Evolutionary conservation across 2,113 vertebrate species (phyloP).

Genomic region (Gasterosteus aculeatus): DNA sequence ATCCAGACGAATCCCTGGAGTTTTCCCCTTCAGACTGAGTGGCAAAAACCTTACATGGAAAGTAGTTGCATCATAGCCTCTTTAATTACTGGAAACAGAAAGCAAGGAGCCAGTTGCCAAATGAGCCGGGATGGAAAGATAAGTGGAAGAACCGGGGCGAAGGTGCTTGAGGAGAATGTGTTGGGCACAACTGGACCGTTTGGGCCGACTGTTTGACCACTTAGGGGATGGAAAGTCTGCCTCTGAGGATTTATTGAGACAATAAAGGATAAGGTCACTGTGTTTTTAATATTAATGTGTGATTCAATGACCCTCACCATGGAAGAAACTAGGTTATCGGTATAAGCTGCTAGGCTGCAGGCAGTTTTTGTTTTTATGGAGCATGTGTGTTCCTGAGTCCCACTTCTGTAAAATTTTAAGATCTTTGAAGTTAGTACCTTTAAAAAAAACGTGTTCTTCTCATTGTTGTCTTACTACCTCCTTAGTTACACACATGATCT

Average conservation of each 20-base stretch:
- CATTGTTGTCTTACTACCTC: not conserved
- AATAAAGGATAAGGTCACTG: slow-evolving; percentile 81
- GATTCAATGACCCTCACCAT: slow-evolving; percentile 69
- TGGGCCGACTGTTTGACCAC: slow-evolving; percentile 60
- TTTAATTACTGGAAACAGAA: slow-evolving; percentile 23
- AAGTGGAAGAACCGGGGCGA: slow-evolving; percentile 40
- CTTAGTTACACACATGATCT: not conserved
- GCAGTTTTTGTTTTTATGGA: slow-evolving; percentile 53
- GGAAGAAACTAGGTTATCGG: slow-evolving; percentile 65
- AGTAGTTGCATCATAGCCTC: slow-evolving; percentile 10
- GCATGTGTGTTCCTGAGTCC: slow-evolving; percentile 10
- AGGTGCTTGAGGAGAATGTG: slow-evolving; percentile 39
- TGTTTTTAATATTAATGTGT: slow-evolving; percentile 79
- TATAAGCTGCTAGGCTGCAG: slow-evolving; percentile 44
- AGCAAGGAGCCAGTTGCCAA: slow-evolving; percentile 23
- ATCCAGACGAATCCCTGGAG: slow-evolving; percentile 8
- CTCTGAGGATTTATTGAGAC: slow-evolving; percentile 71
- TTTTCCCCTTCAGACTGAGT: slow-evolving; percentile 12
- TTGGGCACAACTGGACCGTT: slow-evolving; percentile 29
- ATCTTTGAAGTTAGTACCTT: slow-evolving; percentile 16
- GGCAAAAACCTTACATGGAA: slow-evolving; percentile 33
- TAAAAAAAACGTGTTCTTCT: not conserved
- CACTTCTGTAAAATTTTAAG: slow-evolving; percentile 16
- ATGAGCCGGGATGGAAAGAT: slow-evolving; percentile 51
- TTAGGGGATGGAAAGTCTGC: slow-evolving; percentile 55